Conservation (phyloP, 1,140 invertebrate species). For the Achatina immaculata region DNA sequence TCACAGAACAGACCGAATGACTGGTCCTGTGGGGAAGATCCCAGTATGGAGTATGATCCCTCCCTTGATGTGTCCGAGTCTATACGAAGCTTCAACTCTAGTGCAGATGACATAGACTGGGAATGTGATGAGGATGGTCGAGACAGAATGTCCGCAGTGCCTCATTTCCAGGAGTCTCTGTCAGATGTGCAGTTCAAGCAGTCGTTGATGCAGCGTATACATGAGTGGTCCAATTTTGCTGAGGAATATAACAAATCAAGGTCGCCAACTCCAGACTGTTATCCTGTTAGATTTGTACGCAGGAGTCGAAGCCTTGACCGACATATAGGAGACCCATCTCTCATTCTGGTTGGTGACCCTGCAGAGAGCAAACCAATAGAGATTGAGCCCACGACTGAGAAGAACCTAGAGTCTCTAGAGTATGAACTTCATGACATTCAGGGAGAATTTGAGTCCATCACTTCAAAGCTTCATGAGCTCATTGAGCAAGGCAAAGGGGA, state of each 20-base stretch:
- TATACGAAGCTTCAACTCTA: constrained; percentile 47
- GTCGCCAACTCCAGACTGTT: constrained; percentile 50
- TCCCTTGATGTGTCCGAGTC: constrained; percentile 43
- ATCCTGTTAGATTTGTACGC: constrained; percentile 17
- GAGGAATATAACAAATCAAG: constrained; percentile 53
- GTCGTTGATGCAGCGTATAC: constrained; percentile 53
- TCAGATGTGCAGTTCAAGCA: constrained; percentile 53
- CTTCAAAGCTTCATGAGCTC: constrained; percentile 52
- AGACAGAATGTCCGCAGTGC: constrained; percentile 35
- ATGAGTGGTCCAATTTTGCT: constrained; percentile 53
- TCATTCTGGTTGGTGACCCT: constrained; percentile 21
- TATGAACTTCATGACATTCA: constrained; percentile 61
- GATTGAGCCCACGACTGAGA: constrained; percentile 41
- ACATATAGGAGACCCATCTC: constrained; percentile 37
- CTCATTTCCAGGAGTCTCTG: constrained; percentile 9
- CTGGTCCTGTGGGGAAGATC: neutral
- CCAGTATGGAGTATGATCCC: constrained; percentile 35
- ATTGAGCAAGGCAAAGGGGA: constrained; percentile 44
- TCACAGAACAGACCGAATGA: neutral
- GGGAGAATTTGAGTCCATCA: constrained; percentile 62
- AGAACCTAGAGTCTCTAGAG: constrained; percentile 59
- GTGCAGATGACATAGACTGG: constrained; percentile 46
- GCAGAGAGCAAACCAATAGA: constrained; percentile 39
- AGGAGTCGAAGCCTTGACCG: constrained; percentile 47
- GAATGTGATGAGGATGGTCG: constrained; percentile 38